Conservation (phyloP, 2,888 invertebrate genomes). For the Steromphala cineraria region DNA sequence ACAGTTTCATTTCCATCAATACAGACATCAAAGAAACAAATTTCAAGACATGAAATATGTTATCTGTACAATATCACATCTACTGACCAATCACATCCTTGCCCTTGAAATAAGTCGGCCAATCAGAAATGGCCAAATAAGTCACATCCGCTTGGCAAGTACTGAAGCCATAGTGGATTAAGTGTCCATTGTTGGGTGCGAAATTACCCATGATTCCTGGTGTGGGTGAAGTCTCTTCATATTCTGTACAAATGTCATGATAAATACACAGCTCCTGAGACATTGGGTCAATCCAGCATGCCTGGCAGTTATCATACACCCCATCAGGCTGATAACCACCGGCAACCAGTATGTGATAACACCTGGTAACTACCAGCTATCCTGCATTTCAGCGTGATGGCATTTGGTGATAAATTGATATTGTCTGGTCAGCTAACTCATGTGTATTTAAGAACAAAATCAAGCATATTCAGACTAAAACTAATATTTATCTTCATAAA, state of each 20-base stretch:
- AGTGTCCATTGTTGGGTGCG: no score
- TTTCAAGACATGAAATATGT: background rate
- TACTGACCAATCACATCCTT: constrained; percentile 18
- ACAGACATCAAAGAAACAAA: background rate
- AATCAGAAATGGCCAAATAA: background rate
- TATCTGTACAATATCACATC: constrained; percentile 18
- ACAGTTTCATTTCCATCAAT: background rate
- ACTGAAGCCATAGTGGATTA: no score
- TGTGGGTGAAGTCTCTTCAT: background rate
- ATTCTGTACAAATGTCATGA: constrained; percentile 2
- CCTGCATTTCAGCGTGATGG: no score
- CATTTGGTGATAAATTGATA: no score
- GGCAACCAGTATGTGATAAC: no score
- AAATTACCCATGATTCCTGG: background rate
- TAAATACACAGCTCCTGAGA: constrained; percentile 8
- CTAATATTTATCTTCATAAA: no score
- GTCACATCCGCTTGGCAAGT: background rate
- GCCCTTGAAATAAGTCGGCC: background rate
- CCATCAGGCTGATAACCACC: no score
- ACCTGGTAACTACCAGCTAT: no score
- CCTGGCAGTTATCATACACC: no score
- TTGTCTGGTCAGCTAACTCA: no score
- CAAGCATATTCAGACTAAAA: no score
- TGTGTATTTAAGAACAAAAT: no score
- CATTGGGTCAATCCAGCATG: background rate